Base-by-base conservation (phyloP, 2,797 vertebrate genomes). In the Rhodeus uyekii region DNA sequence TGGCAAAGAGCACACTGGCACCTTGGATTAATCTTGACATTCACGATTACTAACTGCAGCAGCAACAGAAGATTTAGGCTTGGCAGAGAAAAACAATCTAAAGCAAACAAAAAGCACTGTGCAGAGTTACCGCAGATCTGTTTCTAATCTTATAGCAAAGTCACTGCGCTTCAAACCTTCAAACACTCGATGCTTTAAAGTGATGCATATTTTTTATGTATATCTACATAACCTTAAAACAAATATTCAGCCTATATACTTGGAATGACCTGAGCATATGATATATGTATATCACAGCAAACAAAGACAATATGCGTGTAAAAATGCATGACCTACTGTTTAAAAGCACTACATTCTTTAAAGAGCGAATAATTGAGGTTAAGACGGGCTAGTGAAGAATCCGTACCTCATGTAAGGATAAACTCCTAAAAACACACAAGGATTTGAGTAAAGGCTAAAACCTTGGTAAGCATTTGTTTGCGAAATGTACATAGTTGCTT, bases 401-500 rank as follows among this genome's bases (percentile, higher is more conserved):
- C 18, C 55, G 46, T 42, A 82, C 63, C 29, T 67, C 72, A 68
- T 63, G 48, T 63, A 38, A 63, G 82, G 14, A 50, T 39, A 18
- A 53, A 39, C 72, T 64, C 50, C 27, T 77, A 67, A 78, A 71
- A 83, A 27, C 50, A 65, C 36, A 48, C 4, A 32, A 83, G 63
- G 50, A 39, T 55, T 77, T 24, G 2, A 69, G 74, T 61, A 34
- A 55, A 9, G 68, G 53, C 44, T 14, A 27, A 78, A 86, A 81
- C 48, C 61, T 77, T 64, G 5, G 69, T 78, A 76, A 63, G 38
- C 39, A 44, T 74, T 86, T 71, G 81, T 77, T n/a, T 87, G 83
- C 88, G 84, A 86, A 82, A 86, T 85, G 61, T 72, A 76, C 74
- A 89, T 82, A 87, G 82, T 89, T 50, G 71, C 74, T 79, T 84